Evolutionary conservation across 2,113 vertebrate species (phyloP).

Genomic region (Procavia capensis): DNA sequence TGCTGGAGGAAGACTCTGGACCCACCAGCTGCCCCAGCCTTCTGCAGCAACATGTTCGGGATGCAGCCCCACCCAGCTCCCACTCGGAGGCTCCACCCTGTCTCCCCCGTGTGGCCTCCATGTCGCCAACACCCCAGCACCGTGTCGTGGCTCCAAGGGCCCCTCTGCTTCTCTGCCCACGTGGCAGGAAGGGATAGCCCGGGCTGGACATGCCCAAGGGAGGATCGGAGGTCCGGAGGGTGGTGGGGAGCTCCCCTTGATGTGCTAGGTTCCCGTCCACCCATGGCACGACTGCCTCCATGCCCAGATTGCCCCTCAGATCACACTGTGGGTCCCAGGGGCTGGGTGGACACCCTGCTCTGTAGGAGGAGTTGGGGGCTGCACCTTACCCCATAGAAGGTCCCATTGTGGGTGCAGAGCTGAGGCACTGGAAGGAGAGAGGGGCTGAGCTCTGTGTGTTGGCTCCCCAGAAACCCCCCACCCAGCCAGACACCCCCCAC

Average conservation of each 20-base stretch:
- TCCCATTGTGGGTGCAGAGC: constrained; percentile 63
- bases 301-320: not conserved
- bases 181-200: accelerated
- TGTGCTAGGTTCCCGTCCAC: not conserved
- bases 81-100: accelerated
- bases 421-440: constrained; percentile 46
- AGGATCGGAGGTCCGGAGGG: not conserved
- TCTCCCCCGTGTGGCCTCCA: not conserved
- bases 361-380: not conserved
- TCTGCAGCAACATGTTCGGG: not conserved
- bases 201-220: accelerated
- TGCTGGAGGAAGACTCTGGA: not conserved
- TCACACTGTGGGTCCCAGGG: not conserved
- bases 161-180: not conserved
- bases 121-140: not conserved
- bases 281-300: too few species aligned
- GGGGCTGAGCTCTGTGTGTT: accelerated
- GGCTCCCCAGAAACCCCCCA: not conserved
- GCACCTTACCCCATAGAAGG: constrained; percentile 67
- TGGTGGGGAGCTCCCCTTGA: accelerated
- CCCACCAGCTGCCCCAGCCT: not conserved
- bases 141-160: not conserved
- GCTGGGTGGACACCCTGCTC: not conserved
- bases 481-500: not conserved
- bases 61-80: not conserved